phyloP scores from a whole-genome alignment of 2,113 vertebrate species.

The Phaethon lepturus region DNA sequence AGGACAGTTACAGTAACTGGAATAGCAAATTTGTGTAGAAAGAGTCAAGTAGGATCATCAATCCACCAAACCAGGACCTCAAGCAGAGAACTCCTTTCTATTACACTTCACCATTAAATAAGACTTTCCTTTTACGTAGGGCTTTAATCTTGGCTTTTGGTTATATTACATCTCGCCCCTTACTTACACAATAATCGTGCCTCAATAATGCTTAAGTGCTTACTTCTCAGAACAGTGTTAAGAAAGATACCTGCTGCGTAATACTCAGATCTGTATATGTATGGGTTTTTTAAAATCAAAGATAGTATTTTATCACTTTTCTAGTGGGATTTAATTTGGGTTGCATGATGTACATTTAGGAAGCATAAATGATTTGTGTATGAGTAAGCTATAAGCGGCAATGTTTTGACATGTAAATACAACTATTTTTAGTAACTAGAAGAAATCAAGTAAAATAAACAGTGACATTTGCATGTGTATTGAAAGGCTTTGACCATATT shows the following conservation, averaged over 20 bases:
- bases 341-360: conserved; percentile 63
- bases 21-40: not conserved
- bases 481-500: conserved; percentile 80
- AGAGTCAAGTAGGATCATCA: not conserved
- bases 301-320: conserved; percentile 59
- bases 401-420: conserved; percentile 72
- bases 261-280: conserved; percentile 22
- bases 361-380: conserved; percentile 43
- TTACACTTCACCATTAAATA: not conserved
- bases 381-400: conserved; percentile 48
- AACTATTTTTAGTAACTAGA: conserved; percentile 63
- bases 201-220: conserved; percentile 21
- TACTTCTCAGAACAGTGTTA: not conserved
- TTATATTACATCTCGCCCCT: not conserved
- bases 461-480: conserved; percentile 78
- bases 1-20: conserved; percentile 46
- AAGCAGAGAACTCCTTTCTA: not conserved
- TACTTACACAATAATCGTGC: not conserved
- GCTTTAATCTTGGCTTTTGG: conserved; percentile 20
- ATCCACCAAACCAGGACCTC: not conserved
- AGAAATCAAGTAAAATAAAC: conserved; percentile 35
- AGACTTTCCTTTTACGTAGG: not conserved
- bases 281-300: not conserved
- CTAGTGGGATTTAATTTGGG: conserved; percentile 41
- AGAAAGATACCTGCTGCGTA: not conserved